A percentile compares a stretch with the other conserved stretches of the same genome.
These are phyloP conservation scores for Eristalinus sepulchralis DNA, from an alignment of 2,888 invertebrate species.

Conservation along the genomic window DNA sequence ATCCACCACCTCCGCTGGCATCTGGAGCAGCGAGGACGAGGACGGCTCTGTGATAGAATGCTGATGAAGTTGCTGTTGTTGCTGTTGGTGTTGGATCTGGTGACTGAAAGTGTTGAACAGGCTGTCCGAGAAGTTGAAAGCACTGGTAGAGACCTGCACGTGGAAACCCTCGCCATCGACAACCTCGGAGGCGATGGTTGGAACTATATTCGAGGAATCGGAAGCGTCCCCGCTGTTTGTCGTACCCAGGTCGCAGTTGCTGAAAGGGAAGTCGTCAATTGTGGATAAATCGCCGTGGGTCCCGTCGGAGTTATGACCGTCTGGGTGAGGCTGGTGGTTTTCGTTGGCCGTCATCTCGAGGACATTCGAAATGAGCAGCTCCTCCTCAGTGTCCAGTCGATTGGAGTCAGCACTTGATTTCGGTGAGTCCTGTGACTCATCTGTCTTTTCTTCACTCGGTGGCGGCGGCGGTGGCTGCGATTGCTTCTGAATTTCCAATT, in stretches of 20 bases:
- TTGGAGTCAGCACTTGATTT: slow-evolving; percentile 52
- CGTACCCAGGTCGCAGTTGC: slow-evolving; percentile 54
- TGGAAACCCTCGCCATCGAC: slow-evolving; percentile 47
- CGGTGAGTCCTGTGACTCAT: slow-evolving; percentile 25
- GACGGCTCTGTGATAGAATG: slow-evolving; percentile 56
- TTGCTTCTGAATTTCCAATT: slow-evolving; percentile 9
- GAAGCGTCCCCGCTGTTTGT: slow-evolving; percentile 59
- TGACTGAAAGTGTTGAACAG: slow-evolving; percentile 56
- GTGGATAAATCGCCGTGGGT: slow-evolving; percentile 46
- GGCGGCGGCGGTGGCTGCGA: slow-evolving; percentile 20
- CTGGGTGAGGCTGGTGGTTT: slow-evolving; percentile 34
- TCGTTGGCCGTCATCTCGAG: slow-evolving; percentile 55
- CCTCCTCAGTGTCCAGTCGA: slow-evolving; percentile 58
- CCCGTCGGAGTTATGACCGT: slow-evolving; percentile 30
- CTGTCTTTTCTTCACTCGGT: slow-evolving; percentile 26
- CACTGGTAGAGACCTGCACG: slow-evolving; percentile 42
- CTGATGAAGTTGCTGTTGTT: slow-evolving; percentile 65
- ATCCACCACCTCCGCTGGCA: slow-evolving; percentile 61
- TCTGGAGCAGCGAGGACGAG: slow-evolving; percentile 46
- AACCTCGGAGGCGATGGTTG: slow-evolving; percentile 60
- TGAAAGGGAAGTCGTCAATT: slow-evolving; percentile 63
- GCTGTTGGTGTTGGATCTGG: slow-evolving; percentile 54
- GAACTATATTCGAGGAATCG: slow-evolving; percentile 61
- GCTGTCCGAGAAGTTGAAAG: slow-evolving; percentile 58
- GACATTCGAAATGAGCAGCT: slow-evolving; percentile 63